Percentiles rank a stretch among this genome's conserved stretches.
Conservation (phyloP, 2,797 vertebrate species). For the Gallinago nigripennis region DNA sequence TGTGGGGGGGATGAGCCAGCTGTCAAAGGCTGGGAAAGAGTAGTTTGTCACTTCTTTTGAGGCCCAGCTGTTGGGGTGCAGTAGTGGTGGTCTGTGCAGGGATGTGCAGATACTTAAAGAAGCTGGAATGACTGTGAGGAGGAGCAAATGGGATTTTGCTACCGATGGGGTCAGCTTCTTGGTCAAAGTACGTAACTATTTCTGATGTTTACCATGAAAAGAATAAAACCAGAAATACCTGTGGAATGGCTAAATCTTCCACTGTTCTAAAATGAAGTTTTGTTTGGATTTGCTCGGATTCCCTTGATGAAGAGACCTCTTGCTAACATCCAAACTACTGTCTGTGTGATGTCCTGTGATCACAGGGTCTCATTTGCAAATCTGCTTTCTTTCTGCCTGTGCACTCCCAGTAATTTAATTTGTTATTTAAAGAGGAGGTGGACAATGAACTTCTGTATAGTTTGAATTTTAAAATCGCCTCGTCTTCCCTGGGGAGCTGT, state of each 20-base stretch:
- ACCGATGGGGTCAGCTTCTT: not conserved
- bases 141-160: not conserved
- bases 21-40: not conserved
- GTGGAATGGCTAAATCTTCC: not conserved
- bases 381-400: not conserved
- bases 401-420: accelerated
- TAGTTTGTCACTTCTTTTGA: not conserved
- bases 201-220: not conserved
- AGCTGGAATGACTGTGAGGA: not conserved
- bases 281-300: not conserved
- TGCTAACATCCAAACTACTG: not conserved
- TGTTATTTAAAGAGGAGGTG: not conserved
- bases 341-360: not conserved
- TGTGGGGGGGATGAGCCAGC: not conserved
- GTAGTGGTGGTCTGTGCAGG: not conserved
- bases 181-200: not conserved
- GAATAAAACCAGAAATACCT: not conserved
- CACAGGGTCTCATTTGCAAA: not conserved
- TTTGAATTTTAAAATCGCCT: not conserved
- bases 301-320: not conserved
- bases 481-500: not conserved
- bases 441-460: not conserved
- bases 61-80: not conserved
- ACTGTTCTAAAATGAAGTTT: not conserved
- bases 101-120: not conserved